Conservation (phyloP, 2,797 vertebrate genomes). For the Cyclura pinguis region DNA sequence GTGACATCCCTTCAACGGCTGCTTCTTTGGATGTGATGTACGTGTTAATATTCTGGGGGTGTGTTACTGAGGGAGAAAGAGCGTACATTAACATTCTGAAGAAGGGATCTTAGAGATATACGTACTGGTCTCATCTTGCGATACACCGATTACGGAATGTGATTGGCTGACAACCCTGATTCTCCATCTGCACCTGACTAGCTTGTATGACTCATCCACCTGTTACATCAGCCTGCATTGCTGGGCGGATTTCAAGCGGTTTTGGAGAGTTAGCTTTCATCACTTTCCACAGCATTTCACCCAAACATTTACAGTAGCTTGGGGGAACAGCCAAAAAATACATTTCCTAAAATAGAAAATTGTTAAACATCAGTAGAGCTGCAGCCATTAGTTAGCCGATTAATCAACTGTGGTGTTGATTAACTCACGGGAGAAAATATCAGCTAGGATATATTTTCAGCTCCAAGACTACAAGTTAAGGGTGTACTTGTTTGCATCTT, state of each 20-base stretch:
- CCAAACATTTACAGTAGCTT: neutral
- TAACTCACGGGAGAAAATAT: neutral
- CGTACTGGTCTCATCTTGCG: neutral
- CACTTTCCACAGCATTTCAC: rapidly evolving
- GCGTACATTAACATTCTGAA: neutral
- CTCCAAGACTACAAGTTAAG: neutral
- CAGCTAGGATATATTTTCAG: neutral
- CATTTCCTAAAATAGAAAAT: neutral
- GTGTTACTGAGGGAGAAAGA: neutral
- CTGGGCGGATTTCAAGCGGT: neutral
- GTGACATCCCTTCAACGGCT: neutral
- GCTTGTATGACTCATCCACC: neutral
- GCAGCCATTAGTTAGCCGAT: neutral
- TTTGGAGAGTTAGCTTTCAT: neutral
- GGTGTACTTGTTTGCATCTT: neutral
- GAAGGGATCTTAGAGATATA: neutral
- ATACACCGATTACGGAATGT: neutral
- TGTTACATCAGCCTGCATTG: rapidly evolving
- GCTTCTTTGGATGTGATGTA: neutral
- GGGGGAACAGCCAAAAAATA: neutral
- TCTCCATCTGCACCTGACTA: neutral
- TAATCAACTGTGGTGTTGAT: neutral
- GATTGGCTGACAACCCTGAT: neutral
- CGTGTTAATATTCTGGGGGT: rapidly evolving
- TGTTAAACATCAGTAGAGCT: neutral